Percentiles rank a stretch among this genome's conserved stretches.
Conservation (phyloP, 2,797 vertebrate genomes). For the Mareca penelope region DNA sequence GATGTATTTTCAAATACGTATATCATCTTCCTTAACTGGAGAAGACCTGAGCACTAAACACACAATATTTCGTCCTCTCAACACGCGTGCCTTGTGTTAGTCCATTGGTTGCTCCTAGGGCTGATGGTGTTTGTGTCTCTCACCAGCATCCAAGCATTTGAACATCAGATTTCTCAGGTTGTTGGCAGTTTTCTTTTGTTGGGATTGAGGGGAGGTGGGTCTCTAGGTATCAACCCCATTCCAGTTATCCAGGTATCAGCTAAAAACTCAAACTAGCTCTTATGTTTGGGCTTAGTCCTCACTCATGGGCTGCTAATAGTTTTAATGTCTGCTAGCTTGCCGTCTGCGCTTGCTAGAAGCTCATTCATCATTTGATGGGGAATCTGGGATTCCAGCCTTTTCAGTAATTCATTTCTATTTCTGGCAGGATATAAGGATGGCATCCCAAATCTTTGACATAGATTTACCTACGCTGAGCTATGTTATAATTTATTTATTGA, state of each 20-base stretch:
- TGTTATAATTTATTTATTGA: neutral
- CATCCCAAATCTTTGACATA: neutral
- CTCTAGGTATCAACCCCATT: neutral
- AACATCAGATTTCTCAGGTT: neutral
- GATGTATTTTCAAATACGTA: neutral
- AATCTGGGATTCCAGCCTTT: neutral
- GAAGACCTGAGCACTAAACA: neutral
- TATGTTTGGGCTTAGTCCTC: neutral
- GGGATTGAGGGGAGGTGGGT: neutral
- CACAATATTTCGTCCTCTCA: fast-evolving
- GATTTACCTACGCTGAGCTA: neutral
- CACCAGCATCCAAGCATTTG: neutral
- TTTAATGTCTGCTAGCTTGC: neutral
- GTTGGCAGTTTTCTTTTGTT: neutral
- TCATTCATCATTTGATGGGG: neutral
- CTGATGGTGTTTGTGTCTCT: neutral
- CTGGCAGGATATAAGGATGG: neutral
- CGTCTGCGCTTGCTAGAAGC: neutral
- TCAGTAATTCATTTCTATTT: neutral
- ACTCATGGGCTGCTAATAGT: neutral
- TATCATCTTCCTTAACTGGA: neutral
- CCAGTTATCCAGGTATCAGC: neutral
- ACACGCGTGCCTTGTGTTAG: neutral
- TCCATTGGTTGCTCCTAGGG: fast-evolving
- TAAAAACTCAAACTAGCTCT: neutral